These are phyloP conservation scores for Psilopogon haemacephalus DNA, from an alignment of 2,113 vertebrate genomes.

Conservation along the genomic window DNA sequence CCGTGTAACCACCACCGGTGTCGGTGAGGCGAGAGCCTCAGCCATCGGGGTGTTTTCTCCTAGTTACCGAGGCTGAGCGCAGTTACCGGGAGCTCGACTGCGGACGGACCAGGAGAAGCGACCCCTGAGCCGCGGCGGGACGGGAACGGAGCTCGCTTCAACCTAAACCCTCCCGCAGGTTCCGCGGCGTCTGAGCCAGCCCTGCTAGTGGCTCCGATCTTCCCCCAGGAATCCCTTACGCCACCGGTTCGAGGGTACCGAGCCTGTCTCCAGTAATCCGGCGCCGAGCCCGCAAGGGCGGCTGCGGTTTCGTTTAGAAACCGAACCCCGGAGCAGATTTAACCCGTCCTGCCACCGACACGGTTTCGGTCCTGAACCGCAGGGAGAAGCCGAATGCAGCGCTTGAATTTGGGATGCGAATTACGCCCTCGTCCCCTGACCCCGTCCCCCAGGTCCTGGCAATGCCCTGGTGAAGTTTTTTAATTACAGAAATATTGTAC, in stretches of 20 bases:
- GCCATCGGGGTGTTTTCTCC: background rate
- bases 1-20: background rate
- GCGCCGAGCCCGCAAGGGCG: background rate
- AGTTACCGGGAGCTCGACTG: background rate
- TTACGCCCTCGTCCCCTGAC: background rate
- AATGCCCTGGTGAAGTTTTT: background rate
- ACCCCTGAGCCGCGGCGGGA: background rate
- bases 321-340: background rate
- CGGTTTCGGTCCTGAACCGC: background rate
- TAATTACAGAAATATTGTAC: background rate
- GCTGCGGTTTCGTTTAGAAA: background rate
- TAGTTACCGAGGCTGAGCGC: background rate
- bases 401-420: background rate
- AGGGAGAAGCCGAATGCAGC: background rate
- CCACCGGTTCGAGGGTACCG: background rate
- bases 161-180: background rate
- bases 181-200: background rate
- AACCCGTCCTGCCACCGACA: background rate
- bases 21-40: background rate
- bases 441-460: background rate
- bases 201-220: rapidly evolving
- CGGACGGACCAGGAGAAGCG: background rate
- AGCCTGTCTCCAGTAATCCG: background rate
- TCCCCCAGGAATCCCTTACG: background rate
- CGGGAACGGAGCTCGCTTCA: background rate